phyloP scores from a whole-genome alignment of 2,113 vertebrate genomes.

The Suricata suricatta region DNA sequence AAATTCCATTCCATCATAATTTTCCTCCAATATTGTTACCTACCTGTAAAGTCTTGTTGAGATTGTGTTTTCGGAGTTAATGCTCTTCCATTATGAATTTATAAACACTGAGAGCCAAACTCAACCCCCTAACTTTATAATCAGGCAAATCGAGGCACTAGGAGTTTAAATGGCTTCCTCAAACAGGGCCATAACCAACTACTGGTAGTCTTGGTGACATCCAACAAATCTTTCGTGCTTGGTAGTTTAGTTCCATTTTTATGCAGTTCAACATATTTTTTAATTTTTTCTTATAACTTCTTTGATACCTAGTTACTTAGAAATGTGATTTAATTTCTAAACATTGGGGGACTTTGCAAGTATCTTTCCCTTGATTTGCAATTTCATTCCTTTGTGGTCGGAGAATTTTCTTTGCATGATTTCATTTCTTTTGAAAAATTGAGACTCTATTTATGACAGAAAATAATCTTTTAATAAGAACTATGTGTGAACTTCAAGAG shows the following conservation, averaged over 20 bases:
- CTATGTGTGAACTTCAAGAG: background rate
- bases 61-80: background rate
- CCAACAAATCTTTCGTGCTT: background rate
- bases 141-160: background rate
- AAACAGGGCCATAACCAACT: background rate
- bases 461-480: background rate
- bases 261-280: background rate
- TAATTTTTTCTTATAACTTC: background rate
- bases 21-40: background rate
- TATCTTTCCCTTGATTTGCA: background rate
- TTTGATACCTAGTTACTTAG: background rate
- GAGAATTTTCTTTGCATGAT: background rate
- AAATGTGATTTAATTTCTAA: background rate
- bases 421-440: background rate
- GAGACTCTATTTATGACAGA: background rate
- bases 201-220: background rate
- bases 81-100: background rate
- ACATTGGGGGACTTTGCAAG: background rate
- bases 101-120: background rate
- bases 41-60: background rate
- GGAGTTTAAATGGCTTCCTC: background rate
- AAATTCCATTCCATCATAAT: background rate
- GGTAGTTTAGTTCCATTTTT: background rate
- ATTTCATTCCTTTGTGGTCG: background rate
- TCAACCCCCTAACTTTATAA: background rate